phyloP scores from a whole-genome alignment of 2,113 vertebrate genomes.

The Rhinogobius similis region DNA sequence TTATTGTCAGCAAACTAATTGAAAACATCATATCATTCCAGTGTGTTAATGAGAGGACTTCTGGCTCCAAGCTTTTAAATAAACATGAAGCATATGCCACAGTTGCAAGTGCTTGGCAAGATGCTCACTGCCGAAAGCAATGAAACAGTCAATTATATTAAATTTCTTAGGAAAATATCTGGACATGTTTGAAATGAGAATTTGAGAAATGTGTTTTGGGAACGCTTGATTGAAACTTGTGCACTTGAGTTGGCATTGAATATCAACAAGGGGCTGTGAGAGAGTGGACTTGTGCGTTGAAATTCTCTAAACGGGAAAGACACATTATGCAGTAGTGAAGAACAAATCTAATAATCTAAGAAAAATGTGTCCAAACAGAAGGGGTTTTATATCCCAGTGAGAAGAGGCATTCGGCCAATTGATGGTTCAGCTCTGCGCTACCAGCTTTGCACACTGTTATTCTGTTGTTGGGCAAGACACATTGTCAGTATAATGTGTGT shows the following conservation, averaged over 20 bases:
- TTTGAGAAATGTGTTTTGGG: neutral
- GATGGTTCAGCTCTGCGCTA: neutral
- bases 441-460: neutral
- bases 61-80: slow-evolving; percentile 57
- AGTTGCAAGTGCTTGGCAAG: slow-evolving; percentile 21
- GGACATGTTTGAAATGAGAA: neutral
- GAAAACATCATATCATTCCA: slow-evolving; percentile 3
- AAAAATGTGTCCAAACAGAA: neutral
- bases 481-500: no score
- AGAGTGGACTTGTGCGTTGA: neutral
- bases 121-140: slow-evolving; percentile 3
- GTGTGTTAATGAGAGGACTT: slow-evolving; percentile 8
- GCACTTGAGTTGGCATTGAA: neutral
- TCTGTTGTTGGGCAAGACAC: no score
- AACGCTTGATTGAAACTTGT: slow-evolving; percentile 3
- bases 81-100: slow-evolving; percentile 49
- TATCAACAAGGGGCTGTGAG: neutral
- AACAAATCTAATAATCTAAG: neutral
- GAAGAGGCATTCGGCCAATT: neutral
- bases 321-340: neutral
- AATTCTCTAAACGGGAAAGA: neutral
- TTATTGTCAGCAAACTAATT: slow-evolving; percentile 5
- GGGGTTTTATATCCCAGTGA: neutral
- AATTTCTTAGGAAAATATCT: slow-evolving; percentile 3
- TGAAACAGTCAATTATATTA: slow-evolving; percentile 19